Evolutionary conservation across 1,140 invertebrate genomes (phyloP), one percentile per base, ranked within the genome.

Genomic region (Oreohelix idahoensis): DNA sequence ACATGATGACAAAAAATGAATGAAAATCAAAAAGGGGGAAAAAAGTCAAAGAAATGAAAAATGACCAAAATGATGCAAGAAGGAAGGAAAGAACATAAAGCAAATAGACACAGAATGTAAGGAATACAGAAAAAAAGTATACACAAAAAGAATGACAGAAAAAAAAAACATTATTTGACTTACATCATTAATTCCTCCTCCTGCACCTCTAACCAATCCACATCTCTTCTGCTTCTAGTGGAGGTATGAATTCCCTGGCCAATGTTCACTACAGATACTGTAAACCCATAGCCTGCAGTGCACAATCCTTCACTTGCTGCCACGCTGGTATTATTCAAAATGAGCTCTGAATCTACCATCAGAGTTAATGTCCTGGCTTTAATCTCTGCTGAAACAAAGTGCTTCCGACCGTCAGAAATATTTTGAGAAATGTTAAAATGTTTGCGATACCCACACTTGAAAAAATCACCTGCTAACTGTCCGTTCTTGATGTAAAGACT

Each of bases 381-480:
- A 20, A 77, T 13, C 2, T 39, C 36, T 45, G 29, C 49, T 10
- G 49, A 20, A 5, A 77, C 5, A 26, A 77, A 69, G 35, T 79
- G 77, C 38, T 35, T 38, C 35, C 66, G 38, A 39, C 77, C 77
- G 32, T 79, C 77, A 10, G 39, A 51, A 20, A 77, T 36, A 32
- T 4, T 2, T 10, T 36, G 26, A 20, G 45, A 17, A 11, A 45
- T 49, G 32, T 63, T 17, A 69, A 79, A 36, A 11, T 66, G 53
- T 2, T 2, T 29, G 58, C 20, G 2, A 42, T 35, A 49, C 26
- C 69, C 39, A 51, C 79, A 71, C n/a, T 71, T 81, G 15, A 45
- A 45, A 35, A 79, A 79, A 45, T 81, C 79, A 10, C 79, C 79
- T 13, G n/a, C 1, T 1, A 81, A 53, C 2, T 17, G 5, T 20